Percentiles rank a stretch among this genome's conserved stretches.
Evolutionary conservation across 2,888 invertebrate species (phyloP).

Genomic region (Zonitis immaculata): DNA sequence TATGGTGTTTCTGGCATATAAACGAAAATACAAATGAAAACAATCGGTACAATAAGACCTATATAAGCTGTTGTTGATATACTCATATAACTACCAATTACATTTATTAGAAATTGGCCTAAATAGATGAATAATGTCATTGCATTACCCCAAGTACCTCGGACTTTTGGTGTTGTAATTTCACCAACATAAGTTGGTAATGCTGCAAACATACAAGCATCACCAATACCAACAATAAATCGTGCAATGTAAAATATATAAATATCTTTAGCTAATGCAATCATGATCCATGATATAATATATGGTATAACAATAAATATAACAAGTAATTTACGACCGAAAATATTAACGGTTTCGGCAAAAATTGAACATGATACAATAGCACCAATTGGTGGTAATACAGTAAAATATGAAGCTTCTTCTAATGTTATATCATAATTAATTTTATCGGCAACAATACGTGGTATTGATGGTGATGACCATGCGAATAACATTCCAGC

Average conservation of each 20-base stretch:
- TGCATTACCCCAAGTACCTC: constrained; percentile 38
- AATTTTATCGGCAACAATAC: constrained; percentile 32
- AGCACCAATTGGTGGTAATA: constrained; percentile 33
- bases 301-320: constrained; percentile 33
- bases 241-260: constrained; percentile 37
- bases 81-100: constrained; percentile 55
- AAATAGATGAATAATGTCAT: constrained; percentile 29
- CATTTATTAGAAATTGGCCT: constrained; percentile 41
- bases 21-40: constrained; percentile 53
- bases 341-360: constrained; percentile 15
- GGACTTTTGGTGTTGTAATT: constrained; percentile 34
- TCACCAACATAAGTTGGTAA: constrained; percentile 38
- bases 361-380: constrained; percentile 18
- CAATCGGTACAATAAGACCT: constrained; percentile 55
- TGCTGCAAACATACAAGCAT: constrained; percentile 31
- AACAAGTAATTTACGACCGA: constrained; percentile 29
- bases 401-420: constrained; percentile 39
- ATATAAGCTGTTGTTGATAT: constrained; percentile 53
- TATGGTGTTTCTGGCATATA: constrained; percentile 58
- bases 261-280: constrained; percentile 28
- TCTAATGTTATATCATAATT: constrained; percentile 36
- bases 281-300: constrained; percentile 28
- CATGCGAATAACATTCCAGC: constrained; percentile 32
- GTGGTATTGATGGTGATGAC: constrained; percentile 41
- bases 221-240: constrained; percentile 32